Evolutionary conservation across 2,888 invertebrate species (phyloP).

Genomic region (Heterodera filipjevi): DNA sequence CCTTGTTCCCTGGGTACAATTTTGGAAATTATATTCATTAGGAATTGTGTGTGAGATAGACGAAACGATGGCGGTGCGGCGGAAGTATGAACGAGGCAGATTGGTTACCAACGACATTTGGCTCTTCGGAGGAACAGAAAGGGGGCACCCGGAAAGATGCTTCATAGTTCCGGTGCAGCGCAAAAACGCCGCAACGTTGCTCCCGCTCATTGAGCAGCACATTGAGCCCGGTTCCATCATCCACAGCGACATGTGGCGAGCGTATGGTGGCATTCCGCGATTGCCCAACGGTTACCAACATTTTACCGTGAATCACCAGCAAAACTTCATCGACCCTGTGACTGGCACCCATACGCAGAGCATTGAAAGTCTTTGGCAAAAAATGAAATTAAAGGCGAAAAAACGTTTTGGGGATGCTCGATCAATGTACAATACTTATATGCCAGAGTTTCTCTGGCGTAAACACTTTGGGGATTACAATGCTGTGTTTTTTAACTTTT

Average conservation of each 20-base stretch:
- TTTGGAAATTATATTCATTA: not conserved
- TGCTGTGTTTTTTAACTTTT: too few relatives aligned
- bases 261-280: constrained; percentile 24
- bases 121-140: too few relatives aligned
- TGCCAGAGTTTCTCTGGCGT: too few relatives aligned
- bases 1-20: too few relatives aligned
- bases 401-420: not conserved
- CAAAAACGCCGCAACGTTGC: not conserved
- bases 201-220: not conserved
- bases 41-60: not conserved
- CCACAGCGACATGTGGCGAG: constrained; percentile 21
- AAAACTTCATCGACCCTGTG: constrained; percentile 12
- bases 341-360: constrained; percentile 13
- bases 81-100: not conserved
- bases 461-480: too few relatives aligned
- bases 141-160: too few relatives aligned
- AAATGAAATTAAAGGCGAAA: not conserved
- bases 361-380: not conserved
- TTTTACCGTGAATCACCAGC: constrained; percentile 28
- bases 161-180: too few relatives aligned
- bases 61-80: not conserved
- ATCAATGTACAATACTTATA: not conserved
- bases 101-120: too few relatives aligned
- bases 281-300: constrained; percentile 27
- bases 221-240: constrained; percentile 13